Conservation (phyloP, 2,888 invertebrate species). For the Rambutsinella grinnellia region DNA sequence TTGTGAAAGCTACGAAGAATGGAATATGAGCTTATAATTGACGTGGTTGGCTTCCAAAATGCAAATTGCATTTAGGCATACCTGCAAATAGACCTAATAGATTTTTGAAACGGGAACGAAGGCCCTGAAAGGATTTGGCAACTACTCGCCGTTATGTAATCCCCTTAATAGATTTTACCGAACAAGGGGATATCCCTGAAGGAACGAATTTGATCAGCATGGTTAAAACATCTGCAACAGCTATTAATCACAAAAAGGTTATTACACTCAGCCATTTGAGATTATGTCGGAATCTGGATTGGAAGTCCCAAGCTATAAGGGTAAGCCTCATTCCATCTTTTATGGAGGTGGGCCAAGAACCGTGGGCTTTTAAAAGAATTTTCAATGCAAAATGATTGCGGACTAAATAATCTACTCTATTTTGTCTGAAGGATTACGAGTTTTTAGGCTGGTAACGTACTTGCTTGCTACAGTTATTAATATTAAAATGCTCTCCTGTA, state of each 20-base stretch:
- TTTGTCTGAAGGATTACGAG: constrained; percentile 54
- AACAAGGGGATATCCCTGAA: constrained; percentile 48
- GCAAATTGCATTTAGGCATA: constrained; percentile 56
- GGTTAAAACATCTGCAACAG: constrained; percentile 68
- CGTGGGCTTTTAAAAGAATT: constrained; percentile 67
- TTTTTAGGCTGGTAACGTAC: constrained; percentile 68
- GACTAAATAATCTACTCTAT: constrained; percentile 55
- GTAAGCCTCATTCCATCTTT: constrained; percentile 70
- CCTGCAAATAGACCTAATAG: constrained; percentile 47
- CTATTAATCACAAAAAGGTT: constrained; percentile 68
- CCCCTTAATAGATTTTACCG: constrained; percentile 39
- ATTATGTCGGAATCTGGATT: constrained; percentile 67
- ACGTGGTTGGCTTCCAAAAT: constrained; percentile 56
- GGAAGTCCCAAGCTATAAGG: constrained; percentile 69
- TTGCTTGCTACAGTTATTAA: neutral
- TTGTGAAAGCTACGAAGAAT: constrained; percentile 72
- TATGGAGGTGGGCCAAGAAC: constrained; percentile 70
- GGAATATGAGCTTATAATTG: constrained; percentile 66
- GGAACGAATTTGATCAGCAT: constrained; percentile 47
- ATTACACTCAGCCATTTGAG: constrained; percentile 66
- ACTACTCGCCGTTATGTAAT: constrained; percentile 52
- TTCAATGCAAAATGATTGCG: constrained; percentile 62
- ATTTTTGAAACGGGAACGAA: constrained; percentile 66
- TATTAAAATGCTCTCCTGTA: no score
- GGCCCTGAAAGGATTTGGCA: constrained; percentile 52